Evolutionary conservation across 2,888 invertebrate species (phyloP), one percentile per base, ranked within the genome.

Genomic region (Xestia ashworthii): DNA sequence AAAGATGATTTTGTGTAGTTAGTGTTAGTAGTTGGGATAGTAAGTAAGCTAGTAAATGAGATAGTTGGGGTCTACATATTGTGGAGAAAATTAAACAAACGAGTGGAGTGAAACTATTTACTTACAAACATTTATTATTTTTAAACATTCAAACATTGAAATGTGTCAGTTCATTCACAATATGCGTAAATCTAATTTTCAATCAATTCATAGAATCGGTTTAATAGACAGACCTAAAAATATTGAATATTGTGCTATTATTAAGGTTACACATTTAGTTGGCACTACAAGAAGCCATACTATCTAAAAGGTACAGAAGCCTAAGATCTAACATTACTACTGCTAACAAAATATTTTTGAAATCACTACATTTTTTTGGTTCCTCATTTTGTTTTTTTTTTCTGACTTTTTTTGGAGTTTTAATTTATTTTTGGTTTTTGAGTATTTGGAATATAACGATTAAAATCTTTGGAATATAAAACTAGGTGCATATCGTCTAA

Each of bases 41-140:
- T 44, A 16, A 12, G 12, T 64, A 41, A 41, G 8, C 14, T 14
- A 3, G 41, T 65, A 44, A 8, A 8, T 5, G n/a, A n/a, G n/a
- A n/a, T n/a, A n/a, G 14, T 6, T 41, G 6, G 4, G n/a, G 64
- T n/a, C 8, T 14, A 16, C 14, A 9, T 44, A n/a, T 14, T 38
- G 12, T 16, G 38, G 22, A 25, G 22, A 65, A 38, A 78, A 2
- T 41, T 6, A 66, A 78, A 83, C 38, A 1, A 44, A 44, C 44
- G 44, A 46, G 32, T 11, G 0, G 53, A 16, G 14, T 19, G 44
- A 44, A 44, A 0, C 0, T 65, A 44, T 55, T 41, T 25, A 68
- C 55, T 41, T 25, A 68, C 55, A 68, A 71, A 80, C 22, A 62
- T 55, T 81, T 74, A 81, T 11, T 38, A 74, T 50, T 19, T 50